phyloP scores from a whole-genome alignment of 2,113 vertebrate genomes.

The Phalacrocorax pelagicus region DNA sequence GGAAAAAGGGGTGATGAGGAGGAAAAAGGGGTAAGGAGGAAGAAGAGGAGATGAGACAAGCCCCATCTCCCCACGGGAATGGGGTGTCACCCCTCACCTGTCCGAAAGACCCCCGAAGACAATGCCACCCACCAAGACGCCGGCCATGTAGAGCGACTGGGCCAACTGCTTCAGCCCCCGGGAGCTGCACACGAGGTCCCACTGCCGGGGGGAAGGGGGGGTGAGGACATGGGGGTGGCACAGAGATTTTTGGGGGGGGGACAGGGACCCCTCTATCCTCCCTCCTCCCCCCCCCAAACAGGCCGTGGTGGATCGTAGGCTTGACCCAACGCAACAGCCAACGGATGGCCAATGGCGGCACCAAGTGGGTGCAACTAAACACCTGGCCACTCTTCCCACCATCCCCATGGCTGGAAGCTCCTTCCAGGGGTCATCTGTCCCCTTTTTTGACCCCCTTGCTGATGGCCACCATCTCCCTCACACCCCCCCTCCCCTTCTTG shows the following conservation, averaged over 20 bases:
- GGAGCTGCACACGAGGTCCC: conserved; percentile 72
- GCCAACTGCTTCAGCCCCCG: conserved; percentile 70
- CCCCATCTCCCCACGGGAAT: neutral
- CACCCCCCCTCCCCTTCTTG: too few species aligned
- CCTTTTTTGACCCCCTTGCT: neutral
- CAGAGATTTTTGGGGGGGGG: accelerated
- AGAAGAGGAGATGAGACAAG: neutral
- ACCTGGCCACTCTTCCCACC: accelerated
- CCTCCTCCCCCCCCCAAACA: neutral
- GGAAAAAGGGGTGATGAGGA: too few species aligned
- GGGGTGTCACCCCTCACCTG: conserved; percentile 40
- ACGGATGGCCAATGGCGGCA: accelerated
- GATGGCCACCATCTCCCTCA: neutral
- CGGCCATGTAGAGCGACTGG: conserved; percentile 73
- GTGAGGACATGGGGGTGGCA: neutral
- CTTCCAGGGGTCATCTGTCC: neutral
- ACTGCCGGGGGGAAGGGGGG: conserved; percentile 5
- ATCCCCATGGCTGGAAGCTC: accelerated
- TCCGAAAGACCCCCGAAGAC: conserved; percentile 65
- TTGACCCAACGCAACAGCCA: neutral
- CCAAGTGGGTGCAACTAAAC: accelerated
- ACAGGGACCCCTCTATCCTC: neutral
- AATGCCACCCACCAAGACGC: conserved; percentile 66
- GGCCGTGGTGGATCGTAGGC: accelerated
- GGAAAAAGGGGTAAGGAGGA: too few species aligned